Evolutionary conservation across 2,888 invertebrate species (phyloP), one percentile per base, ranked within the genome.

Genomic region (Furcula furcula): DNA sequence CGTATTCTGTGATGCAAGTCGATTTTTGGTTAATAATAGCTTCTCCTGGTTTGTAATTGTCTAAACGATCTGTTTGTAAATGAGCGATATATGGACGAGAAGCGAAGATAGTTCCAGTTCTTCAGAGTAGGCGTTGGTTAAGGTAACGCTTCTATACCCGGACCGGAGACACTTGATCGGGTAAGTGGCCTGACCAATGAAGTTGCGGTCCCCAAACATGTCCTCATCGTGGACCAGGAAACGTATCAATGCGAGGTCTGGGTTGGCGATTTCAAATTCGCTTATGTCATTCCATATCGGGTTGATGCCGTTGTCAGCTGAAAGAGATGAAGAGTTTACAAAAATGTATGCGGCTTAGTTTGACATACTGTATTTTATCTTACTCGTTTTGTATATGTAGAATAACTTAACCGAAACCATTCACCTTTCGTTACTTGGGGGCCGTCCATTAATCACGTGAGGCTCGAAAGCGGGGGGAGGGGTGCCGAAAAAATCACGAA

Each of bases 161-260:
- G 93, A 91, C 34, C 95, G 91, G 16, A 97, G 82, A 64, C 95
- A 95, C 35, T 91, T 92, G 55, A 98, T 91, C 0, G 98, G 97
- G 85, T 94, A 98, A 7, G 97, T 96, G 22, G 97, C 97, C 85
- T 99, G 99, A 0, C 98, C 98, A 42, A 98, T 94, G 76, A 98
- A 98, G 87, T 98, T 98, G 7, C 94, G 95, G 65, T 98, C 98
- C 0, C 98, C 98, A 82, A 99, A 99, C 90, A 98, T 96, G 72
- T 99, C 99, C 76, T 98, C 98, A 77, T 98, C 98, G 78, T 97
- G 95, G 0, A 98, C 95, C 22, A 95, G 91, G 77, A 98, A 98
- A 20, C 98, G 91, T 29, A 97, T 81, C 29, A 98, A 79, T 0
- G 98, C 96, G 65, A 97, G 91, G 33, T 95, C 91, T 0, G 97